These are phyloP conservation scores for Platysteira castanea DNA, from an alignment of 2,113 vertebrate genomes.

Conservation along the genomic window DNA sequence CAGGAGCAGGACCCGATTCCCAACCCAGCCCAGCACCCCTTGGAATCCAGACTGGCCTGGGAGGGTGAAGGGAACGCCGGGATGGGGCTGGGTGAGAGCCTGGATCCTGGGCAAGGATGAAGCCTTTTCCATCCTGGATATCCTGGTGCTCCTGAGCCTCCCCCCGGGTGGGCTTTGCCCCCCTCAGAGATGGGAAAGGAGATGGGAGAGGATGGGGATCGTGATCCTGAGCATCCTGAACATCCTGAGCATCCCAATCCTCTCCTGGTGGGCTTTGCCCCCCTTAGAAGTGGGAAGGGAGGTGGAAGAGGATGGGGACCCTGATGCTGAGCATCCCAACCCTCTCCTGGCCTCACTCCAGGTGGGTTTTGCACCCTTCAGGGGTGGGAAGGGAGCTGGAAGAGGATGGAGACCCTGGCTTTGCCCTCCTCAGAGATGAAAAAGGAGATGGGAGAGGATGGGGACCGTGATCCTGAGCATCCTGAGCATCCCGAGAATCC, in stretches of 20 bases:
- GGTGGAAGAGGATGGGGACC: neutral
- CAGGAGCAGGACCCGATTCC: neutral
- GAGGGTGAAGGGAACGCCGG: accelerated
- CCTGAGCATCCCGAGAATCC: neutral
- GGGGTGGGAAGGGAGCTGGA: neutral
- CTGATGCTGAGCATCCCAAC: neutral
- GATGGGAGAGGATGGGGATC: neutral
- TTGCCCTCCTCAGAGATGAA: neutral
- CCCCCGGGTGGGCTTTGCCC: accelerated
- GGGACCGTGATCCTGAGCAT: neutral
- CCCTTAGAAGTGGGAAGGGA: neutral
- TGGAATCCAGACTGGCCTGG: neutral
- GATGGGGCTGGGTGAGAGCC: neutral
- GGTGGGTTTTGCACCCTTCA: no score
- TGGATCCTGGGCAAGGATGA: neutral
- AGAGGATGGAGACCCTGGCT: neutral
- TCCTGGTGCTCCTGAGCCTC: accelerated
- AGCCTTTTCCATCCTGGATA: neutral
- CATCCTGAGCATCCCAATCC: neutral
- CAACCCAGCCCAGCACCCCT: accelerated
- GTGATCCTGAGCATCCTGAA: neutral
- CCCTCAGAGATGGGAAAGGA: neutral
- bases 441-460: neutral
- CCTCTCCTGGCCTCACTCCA: no score
- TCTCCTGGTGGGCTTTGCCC: neutral